Percentiles rank a stretch among this genome's conserved stretches.
phyloP scores from a whole-genome alignment of 2,113 vertebrate genomes.

The Phaethornis superciliosus region DNA sequence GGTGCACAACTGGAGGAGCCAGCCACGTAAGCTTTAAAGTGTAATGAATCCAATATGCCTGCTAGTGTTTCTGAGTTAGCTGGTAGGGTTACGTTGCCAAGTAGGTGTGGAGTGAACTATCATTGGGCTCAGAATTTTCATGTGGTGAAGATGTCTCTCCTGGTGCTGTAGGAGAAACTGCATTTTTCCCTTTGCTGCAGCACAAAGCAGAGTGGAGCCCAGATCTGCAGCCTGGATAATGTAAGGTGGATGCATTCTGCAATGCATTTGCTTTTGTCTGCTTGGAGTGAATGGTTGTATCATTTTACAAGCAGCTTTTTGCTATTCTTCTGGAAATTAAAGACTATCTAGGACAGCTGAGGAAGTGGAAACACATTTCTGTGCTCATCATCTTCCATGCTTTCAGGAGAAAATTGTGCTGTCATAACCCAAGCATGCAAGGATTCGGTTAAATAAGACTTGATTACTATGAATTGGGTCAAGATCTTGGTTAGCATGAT shows the following conservation, averaged over 20 bases:
- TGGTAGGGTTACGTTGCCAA: not conserved
- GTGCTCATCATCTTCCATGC: rapidly evolving
- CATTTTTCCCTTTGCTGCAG: not conserved
- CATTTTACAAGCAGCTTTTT: not conserved
- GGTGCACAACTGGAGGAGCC: not conserved
- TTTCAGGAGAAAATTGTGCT: not conserved
- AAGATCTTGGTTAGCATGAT: not conserved
- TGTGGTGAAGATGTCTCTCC: not conserved
- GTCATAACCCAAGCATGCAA: not conserved
- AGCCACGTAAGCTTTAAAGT: not conserved
- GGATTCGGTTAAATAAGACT: not conserved
- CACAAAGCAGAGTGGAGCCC: not conserved
- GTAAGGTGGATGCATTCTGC: not conserved
- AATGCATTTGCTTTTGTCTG: not conserved
- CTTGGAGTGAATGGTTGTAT: not conserved
- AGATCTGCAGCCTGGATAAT: no score
- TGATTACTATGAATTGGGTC: not conserved
- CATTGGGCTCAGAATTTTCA: not conserved
- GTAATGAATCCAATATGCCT: not conserved
- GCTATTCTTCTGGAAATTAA: not conserved
- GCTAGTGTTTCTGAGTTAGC: not conserved
- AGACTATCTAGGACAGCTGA: not conserved
- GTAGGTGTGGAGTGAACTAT: rapidly evolving
- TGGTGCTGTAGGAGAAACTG: not conserved
- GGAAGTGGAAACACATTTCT: not conserved